These are phyloP conservation scores for Ondatra zibethicus DNA, from an alignment of 2,113 vertebrate species.

Conservation along the genomic window DNA sequence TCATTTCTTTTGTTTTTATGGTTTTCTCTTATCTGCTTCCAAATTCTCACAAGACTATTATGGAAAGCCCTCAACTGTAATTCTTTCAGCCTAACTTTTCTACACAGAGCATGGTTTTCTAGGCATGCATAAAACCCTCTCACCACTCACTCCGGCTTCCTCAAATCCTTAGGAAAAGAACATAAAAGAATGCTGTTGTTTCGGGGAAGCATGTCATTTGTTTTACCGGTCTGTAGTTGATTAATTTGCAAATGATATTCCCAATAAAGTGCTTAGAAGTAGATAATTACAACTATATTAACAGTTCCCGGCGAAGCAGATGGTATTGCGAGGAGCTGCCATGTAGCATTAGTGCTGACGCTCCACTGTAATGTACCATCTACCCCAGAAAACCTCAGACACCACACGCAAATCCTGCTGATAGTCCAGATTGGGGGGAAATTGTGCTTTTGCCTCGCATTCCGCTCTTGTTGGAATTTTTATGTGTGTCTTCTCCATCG, in stretches of 20 bases:
- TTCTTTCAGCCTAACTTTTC: neutral
- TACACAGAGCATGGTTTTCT: neutral
- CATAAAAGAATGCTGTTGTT: constrained; percentile 87
- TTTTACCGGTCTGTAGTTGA: constrained; percentile 94
- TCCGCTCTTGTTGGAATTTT: constrained; percentile 84
- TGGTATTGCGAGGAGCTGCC: constrained; percentile 97
- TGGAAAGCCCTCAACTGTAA: neutral
- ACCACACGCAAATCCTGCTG: constrained; percentile 89
- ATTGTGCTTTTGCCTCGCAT: constrained; percentile 88
- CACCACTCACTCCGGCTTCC: constrained; percentile 51
- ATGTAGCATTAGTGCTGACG: constrained; percentile 98
- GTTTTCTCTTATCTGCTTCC: neutral
- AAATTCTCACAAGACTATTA: neutral
- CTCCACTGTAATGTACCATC: constrained; percentile 92
- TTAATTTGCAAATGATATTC: constrained; percentile 98
- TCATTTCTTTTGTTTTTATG: neutral
- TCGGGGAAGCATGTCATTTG: constrained; percentile 90
- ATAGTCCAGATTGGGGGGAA: constrained; percentile 90
- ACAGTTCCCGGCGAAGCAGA: constrained; percentile 98
- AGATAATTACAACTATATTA: constrained; percentile 99
- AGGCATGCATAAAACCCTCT: neutral
- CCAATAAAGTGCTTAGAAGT: constrained; percentile 98
- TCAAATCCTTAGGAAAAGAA: constrained; percentile 85
- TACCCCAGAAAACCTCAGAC: constrained; percentile 89
- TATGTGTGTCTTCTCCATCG: constrained; percentile 85